Conservation (phyloP, 2,888 invertebrate species). For the Phymatocera aterrima region DNA sequence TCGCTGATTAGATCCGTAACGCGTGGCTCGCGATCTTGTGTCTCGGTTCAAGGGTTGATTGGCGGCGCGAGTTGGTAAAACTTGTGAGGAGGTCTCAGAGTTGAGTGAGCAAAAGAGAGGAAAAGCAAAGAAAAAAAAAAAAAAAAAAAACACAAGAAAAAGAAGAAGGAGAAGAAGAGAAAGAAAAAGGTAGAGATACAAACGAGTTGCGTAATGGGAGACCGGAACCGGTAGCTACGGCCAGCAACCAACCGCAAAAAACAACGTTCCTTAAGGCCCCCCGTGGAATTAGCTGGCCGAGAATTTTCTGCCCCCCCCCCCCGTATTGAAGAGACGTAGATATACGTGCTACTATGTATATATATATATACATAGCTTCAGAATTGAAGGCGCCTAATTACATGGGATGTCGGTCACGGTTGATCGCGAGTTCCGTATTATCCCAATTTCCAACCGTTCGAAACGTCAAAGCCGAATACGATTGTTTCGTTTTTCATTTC, state of each 20-base stretch:
- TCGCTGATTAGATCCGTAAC: constrained; percentile 32
- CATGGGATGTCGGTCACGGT: background rate
- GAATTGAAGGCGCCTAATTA: constrained; percentile 7
- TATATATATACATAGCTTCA: background rate
- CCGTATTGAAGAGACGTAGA: background rate
- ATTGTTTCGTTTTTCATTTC: no score
- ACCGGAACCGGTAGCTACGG: background rate
- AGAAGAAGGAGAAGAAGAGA: no score
- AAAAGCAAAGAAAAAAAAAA: no score
- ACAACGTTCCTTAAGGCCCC: background rate
- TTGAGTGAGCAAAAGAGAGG: background rate
- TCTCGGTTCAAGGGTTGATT: constrained; percentile 13
- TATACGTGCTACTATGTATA: no score
- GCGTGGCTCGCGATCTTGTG: constrained; percentile 2
- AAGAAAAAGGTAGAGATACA: no score
- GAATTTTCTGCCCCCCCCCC: background rate
- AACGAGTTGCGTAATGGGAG: constrained; percentile 15
- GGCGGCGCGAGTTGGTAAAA: constrained; percentile 12
- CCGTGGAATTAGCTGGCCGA: background rate
- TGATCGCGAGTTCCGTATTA: background rate
- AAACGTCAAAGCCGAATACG: no score
- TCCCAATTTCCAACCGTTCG: no score
- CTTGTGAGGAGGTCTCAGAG: background rate
- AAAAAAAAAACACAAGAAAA: no score
- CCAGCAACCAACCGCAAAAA: background rate